Evolutionary conservation across 2,888 invertebrate species (phyloP).

Genomic region (Zygaena filipendulae): DNA sequence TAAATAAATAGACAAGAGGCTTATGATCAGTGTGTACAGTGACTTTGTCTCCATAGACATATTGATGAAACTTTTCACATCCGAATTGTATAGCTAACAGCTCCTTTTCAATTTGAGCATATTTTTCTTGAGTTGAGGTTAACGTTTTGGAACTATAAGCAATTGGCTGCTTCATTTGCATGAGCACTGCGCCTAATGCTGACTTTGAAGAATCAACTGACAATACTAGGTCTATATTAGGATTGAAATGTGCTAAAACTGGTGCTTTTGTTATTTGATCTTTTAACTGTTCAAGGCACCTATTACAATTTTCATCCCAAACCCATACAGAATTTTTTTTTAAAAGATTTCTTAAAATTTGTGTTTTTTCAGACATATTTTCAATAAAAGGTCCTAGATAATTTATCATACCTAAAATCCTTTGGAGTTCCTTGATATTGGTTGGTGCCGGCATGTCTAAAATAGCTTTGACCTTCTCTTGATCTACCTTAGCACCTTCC

Average conservation of each 20-base stretch:
- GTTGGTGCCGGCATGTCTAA: slow-evolving; percentile 13
- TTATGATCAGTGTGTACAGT: no score
- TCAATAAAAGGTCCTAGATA: slow-evolving; percentile 14
- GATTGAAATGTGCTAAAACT: neutral
- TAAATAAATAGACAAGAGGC: no score
- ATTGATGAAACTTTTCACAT: no score
- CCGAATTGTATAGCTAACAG: no score
- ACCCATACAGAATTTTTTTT: neutral
- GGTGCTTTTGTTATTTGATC: neutral
- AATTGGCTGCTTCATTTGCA: no score
- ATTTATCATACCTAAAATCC: slow-evolving; percentile 19
- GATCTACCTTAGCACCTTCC: slow-evolving; percentile 12
- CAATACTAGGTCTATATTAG: neutral
- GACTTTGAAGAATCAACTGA: neutral
- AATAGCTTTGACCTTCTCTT: slow-evolving; percentile 13
- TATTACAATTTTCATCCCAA: neutral
- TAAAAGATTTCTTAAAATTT: no score
- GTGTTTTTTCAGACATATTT: no score
- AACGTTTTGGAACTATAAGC: no score
- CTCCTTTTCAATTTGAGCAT: no score
- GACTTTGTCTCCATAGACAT: no score
- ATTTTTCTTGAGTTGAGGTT: no score
- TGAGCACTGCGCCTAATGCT: no score
- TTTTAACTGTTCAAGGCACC: neutral
- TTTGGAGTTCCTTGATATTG: slow-evolving; percentile 13